These are phyloP conservation scores for Limulus polyphemus DNA, from an alignment of 2,888 invertebrate species.

Conservation along the genomic window DNA sequence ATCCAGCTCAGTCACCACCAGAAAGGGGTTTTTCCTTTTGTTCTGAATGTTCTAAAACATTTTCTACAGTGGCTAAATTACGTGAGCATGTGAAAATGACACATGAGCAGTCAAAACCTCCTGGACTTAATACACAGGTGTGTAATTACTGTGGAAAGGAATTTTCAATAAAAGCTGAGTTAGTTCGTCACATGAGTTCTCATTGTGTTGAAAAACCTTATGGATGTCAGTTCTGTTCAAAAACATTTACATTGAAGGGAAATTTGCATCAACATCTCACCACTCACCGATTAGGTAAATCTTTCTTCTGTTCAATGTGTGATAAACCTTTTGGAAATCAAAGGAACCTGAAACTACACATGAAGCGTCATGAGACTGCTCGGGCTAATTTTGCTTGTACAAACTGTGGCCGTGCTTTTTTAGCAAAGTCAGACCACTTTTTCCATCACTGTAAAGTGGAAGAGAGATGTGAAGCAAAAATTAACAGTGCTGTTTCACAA, in stretches of 20 bases:
- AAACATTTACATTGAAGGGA: constrained; percentile 20
- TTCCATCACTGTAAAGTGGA: constrained; percentile 14
- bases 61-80: constrained; percentile 15
- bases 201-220: constrained; percentile 24
- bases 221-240: constrained; percentile 20
- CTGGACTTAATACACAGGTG: constrained; percentile 13
- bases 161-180: constrained; percentile 18
- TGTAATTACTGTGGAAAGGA: constrained; percentile 20
- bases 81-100: constrained; percentile 17
- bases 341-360: constrained; percentile 17
- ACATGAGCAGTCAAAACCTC: constrained; percentile 17
- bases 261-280: constrained; percentile 20
- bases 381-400: constrained; percentile 20
- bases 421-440: constrained; percentile 20
- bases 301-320: constrained; percentile 20
- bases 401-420: constrained; percentile 17
- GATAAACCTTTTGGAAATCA: constrained; percentile 19
- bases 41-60: constrained; percentile 19
- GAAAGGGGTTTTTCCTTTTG: constrained; percentile 14
- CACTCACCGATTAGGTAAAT: constrained; percentile 13
- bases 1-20: constrained; percentile 11
- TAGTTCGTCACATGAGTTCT: constrained; percentile 21
- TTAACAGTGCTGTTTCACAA: constrained; percentile 1
- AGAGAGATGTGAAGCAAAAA: not conserved
- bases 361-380: constrained; percentile 16